Base-by-base conservation (phyloP, 2,888 invertebrate genomes). In the Drosophila gaucha region DNA sequence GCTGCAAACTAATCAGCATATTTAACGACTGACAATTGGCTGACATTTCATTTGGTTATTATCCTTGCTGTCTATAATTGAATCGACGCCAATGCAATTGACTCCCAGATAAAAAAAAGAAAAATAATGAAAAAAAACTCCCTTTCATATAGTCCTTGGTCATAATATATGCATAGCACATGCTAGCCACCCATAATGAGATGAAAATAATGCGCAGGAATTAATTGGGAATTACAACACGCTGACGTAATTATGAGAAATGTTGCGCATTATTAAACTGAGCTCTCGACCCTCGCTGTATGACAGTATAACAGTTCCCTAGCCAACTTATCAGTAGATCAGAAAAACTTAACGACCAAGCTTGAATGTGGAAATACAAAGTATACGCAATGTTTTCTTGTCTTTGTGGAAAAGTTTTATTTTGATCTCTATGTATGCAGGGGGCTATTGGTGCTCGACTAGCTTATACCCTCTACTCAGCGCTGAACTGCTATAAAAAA, bases 61-160 rank as follows among this genome's bases (percentile, higher is more conserved):
- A 78, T 80, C 33, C 58, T 54, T 65, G 50, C 47, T 71, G 62
- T 76, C 74, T 59, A 50, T 80, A 80, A 83, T 83, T 83, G 78
- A 78, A 72, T 78, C 65, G 80, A 71, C 71, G 67, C 83, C 39
- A 36, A 35, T 67, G 68, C 72, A 71, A 57, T 56, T 69, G 66
- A 30, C 33, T 50, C 39, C n/a, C 59, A 68, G 14, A 31, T 35
- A 18, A 18, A 16, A 28, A 10, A 22, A 43, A 16, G n/a, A 31
- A 30, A 28, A 43, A 14, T 16, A 18, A 1, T n/a, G 4, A 10
- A 54, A 36, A 24, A 20, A 33, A 33, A 14, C 0, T 12, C 33
- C 12, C 2, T 2, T 31, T n/a, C n/a, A 12, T 35, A 14, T 6
- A 35, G 33, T 49, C 24, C 31, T 1, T 31, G 46, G 31, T 14